Base-by-base conservation (phyloP, 2,797 vertebrate genomes). In the Oreortyx pictus region DNA sequence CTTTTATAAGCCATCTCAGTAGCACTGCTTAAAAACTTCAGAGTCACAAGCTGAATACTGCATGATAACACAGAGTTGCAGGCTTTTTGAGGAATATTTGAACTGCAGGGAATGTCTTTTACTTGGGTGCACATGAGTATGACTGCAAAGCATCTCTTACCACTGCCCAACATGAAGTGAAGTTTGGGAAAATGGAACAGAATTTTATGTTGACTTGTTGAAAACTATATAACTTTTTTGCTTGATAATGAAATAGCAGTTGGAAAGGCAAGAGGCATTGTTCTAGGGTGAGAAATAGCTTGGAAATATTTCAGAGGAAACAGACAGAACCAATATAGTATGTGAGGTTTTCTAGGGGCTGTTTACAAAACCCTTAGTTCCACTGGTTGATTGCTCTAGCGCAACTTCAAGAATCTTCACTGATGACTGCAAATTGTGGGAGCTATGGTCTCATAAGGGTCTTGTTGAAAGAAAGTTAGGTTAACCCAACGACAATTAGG, bases 1-100 rank as follows among this genome's bases (percentile, higher is more conserved):
- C 31, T 88, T 93, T 91, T 78, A 66, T 72, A 56, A 83, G 74
- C 61, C 82, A 91, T 93, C 29, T 83, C 89, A 93, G 72, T 68
- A 46, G 43, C 7, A 35, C 75, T 81, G 74, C 66, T 43, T 81
- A 88, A 86, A 83, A 83, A 59, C 60, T 72, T 66, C 20, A 47
- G 46, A 85, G 83, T 94, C 88, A 94, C 82, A 94, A 94, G 93
- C 23, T 80, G 66, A 86, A 29, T 33, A 8, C 52, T 85, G 15
- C 33, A 60, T 62, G 75, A 71, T 82, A 27, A 43, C 78, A 91
- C 65, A 49, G 5, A 78, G 70, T 29, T 67, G 80, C 41, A 91
- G 81, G 49, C 41, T 65, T 92, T 84, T 68, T 84, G 54, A 88
- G 66, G 49, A 78, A 59, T 52, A 83, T 29, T 29, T n/a, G 62